Base-by-base conservation (phyloP, 2,888 invertebrate species). In the Yponomeuta malinellus region DNA sequence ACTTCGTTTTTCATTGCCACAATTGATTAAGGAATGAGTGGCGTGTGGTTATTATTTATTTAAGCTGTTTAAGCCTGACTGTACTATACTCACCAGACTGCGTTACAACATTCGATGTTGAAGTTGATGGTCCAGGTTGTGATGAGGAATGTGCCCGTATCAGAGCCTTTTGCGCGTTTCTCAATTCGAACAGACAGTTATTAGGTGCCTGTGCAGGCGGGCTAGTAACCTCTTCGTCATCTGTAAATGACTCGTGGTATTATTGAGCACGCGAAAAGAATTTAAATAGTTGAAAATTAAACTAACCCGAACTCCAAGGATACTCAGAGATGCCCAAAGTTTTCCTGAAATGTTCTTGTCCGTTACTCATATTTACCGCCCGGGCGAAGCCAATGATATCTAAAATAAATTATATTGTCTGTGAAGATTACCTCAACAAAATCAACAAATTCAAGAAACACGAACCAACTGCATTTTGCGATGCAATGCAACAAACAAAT, bases 221-320 rank as follows among this genome's bases (percentile, higher is more conserved):
- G 52, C 52, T 59, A 15, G 12, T 59, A 4, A 6, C 15, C 15
- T 59, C 29, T 64, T 64, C 64, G 10, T 64, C 64, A 23, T 64
- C 64, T 64, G 64, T 12, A 23, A 23, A 29, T 2, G 8, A 59
- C 3, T 12, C 52, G 52, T 59, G 52, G 52, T 59, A 15, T 59
- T 59, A 15, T 59, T 43, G 6, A 33, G 33, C 1, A 43, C 52
- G 52, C 52, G 29, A 64, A 31, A 65, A 29, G 9, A 65, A 29
- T 6, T n/a, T 10, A 29, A 8, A 31, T 29, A 5, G 9, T 33
- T 65, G 10, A 31, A 10, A 29, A 65, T 8, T 6, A 12, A 2
- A 75, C 76, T 68, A 79, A 89, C 89, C 89, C 73, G 89, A 89
- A 76, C 89, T 89, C 87, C 88, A 89, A 2, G 87, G 87, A 72